Evolutionary conservation across 2,797 vertebrate species (phyloP), one percentile per base, ranked within the genome.

Genomic region (Coranthus polyacanthus): DNA sequence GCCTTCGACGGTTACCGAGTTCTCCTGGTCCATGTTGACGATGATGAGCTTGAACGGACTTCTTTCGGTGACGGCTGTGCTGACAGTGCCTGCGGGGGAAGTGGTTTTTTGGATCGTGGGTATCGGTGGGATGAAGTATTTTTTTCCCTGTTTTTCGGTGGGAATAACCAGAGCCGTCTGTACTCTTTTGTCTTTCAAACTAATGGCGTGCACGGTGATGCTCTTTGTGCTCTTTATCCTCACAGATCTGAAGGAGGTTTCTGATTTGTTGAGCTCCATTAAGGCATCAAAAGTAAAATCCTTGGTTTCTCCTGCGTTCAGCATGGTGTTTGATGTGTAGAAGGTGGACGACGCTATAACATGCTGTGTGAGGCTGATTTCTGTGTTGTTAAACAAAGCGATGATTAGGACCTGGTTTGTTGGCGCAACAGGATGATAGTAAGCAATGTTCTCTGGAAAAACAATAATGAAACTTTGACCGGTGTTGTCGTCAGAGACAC

Each of bases 381-480:
- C 0, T 0, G 92, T 91, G 17, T 1, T 0, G 0, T 16, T 0
- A 0, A 46, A 0, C 6, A 93, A 6, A 4, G 83, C 77, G 0
- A 74, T 88, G 63, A 94, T 36, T 9, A 20, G 37, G 13, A 93
- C 16, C 2, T 0, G 4, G 76, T 82, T 84, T 0, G 0, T 0
- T 3, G 75, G 0, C 0, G 0, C 0, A 0, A 0, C 0, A 0
- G 85, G 85, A 45, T 89, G 43, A 66, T 87, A 94, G 36, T 62
- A 66, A 22, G 92, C 94, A 0, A 93, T 85, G 71, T 93, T 94
- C 72, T 94, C 94, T 0, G 89, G 92, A 41, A 93, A 94, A 16
- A 72, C 90, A 0, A 86, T 70, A 0, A 68, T 10, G 37, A 93
- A 93, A 0, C 34, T 12, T 0, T 0, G 50, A 7, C 93, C 92